These are phyloP conservation scores for Scomber scombrus DNA, from an alignment of 2,113 vertebrate species.

Conservation along the genomic window DNA sequence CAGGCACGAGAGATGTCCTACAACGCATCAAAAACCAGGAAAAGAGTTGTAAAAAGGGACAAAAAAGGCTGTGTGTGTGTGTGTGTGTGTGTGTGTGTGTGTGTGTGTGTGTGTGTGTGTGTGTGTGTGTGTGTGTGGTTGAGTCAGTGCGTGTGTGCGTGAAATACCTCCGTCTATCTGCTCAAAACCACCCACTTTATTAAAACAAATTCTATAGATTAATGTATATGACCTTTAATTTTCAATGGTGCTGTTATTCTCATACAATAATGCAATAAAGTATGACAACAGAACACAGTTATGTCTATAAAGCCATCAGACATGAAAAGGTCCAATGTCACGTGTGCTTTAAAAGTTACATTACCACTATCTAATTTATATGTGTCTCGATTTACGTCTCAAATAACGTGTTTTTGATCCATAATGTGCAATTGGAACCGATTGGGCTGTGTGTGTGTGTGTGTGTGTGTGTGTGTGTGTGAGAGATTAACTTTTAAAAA, in stretches of 20 bases:
- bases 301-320: not conserved
- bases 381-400: not conserved
- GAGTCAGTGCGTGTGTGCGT: slow-evolving; percentile 4
- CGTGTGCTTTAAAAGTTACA: not conserved
- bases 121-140: slow-evolving; percentile 1
- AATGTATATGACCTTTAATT: not conserved
- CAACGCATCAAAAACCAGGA: no score
- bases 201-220: no score
- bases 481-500: no score
- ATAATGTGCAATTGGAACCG: no score
- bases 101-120: slow-evolving; percentile 28
- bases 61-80: not conserved
- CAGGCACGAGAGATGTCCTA: slow-evolving; percentile 1
- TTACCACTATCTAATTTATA: not conserved
- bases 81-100: slow-evolving; percentile 28
- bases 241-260: not conserved
- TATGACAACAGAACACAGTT: no score
- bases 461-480: slow-evolving; percentile 21
- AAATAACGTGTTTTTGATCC: not conserved
- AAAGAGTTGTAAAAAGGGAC: no score
- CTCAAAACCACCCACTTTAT: no score
- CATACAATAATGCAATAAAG: not conserved
- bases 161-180: not conserved
- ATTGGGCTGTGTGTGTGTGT: no score
- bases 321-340: no score